Evolutionary conservation across 2,888 invertebrate species (phyloP).

Genomic region (Lottia scabra): DNA sequence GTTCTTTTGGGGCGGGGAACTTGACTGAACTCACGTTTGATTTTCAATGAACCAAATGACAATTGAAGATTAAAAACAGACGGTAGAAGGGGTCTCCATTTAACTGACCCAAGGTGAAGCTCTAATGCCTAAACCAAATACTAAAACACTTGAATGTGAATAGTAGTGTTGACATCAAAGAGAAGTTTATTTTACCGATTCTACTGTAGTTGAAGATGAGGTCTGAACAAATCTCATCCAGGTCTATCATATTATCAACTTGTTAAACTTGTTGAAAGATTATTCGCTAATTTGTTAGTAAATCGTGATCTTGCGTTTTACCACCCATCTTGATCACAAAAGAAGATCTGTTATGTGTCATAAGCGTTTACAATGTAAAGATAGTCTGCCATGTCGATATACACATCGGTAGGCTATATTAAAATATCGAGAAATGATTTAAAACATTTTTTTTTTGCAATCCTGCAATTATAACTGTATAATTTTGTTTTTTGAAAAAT

Average conservation of each 20-base stretch:
- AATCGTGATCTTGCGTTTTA: background rate
- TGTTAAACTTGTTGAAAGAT: background rate
- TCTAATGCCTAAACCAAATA: conserved; percentile 1
- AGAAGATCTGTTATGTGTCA: no score
- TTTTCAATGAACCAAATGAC: background rate
- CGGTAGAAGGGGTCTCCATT: background rate
- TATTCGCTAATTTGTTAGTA: background rate
- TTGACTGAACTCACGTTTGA: background rate
- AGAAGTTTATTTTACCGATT: background rate
- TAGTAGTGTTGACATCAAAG: background rate
- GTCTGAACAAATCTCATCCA: background rate
- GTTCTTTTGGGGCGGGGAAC: background rate
- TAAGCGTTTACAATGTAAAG: no score
- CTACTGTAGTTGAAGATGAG: background rate
- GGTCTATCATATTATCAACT: background rate
- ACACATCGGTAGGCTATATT: no score
- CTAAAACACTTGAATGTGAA: background rate
- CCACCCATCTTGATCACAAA: background rate
- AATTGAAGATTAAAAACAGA: conserved; percentile 6
- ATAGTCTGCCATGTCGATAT: no score
- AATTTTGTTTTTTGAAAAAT: no score
- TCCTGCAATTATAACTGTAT: no score
- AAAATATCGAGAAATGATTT: no score
- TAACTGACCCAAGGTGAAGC: background rate
- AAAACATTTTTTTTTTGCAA: no score